Conservation (phyloP, 1,140 invertebrate species). For the Octopus sinensis region DNA sequence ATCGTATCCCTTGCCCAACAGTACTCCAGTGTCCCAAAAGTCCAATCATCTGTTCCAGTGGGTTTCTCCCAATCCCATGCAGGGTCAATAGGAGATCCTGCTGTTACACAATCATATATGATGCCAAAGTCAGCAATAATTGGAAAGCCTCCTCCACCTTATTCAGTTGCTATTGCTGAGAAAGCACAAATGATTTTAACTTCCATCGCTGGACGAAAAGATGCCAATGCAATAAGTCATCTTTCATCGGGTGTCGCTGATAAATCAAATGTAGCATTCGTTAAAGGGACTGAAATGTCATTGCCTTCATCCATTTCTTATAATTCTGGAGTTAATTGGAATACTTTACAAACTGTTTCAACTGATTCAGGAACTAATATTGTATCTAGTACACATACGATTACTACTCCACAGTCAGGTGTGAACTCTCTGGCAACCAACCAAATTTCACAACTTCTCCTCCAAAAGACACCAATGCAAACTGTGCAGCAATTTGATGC, state of each 20-base stretch:
- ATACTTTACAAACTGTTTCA: neutral
- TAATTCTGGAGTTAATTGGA: neutral
- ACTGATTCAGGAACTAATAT: neutral
- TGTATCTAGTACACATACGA: neutral
- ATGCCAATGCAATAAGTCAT: neutral
- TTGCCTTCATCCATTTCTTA: neutral
- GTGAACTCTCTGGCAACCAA: neutral
- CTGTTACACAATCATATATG: constrained; percentile 2
- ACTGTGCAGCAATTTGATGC: neutral
- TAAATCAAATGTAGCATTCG: neutral
- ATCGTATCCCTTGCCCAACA: neutral
- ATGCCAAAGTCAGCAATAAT: neutral
- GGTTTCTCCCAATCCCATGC: neutral
- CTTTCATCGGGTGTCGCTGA: neutral
- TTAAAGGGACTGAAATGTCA: neutral
- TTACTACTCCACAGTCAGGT: neutral
- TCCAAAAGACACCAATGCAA: neutral
- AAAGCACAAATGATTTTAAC: neutral
- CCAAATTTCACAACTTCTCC: neutral
- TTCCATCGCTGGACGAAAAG: neutral
- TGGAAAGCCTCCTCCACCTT: neutral
- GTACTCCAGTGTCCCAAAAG: neutral
- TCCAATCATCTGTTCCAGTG: neutral
- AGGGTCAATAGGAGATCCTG: neutral
- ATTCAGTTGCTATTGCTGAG: constrained; percentile 12